Evolutionary conservation across 2,797 vertebrate genomes (phyloP).

Genomic region (Hydrolagus colliei): DNA sequence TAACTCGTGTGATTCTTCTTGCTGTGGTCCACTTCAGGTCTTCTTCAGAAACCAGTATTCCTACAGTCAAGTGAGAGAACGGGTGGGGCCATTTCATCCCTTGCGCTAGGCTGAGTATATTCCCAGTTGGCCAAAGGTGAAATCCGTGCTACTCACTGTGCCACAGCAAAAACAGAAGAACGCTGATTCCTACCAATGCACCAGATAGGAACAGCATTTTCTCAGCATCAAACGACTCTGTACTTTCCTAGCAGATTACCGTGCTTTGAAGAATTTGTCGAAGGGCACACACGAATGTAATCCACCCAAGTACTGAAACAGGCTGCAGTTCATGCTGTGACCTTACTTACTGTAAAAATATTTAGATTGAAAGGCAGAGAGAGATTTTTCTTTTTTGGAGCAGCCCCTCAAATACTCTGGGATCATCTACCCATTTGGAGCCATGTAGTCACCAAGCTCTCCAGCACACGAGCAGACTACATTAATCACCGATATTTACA

Average conservation of each 20-base stretch:
- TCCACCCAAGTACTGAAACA: not conserved
- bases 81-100: too few relatives aligned
- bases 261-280: not conserved
- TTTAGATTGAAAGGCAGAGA: constrained; percentile 21
- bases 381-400: not conserved
- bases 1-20: too few relatives aligned
- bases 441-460: not conserved
- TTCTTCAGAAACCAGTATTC: too few relatives aligned
- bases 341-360: constrained; percentile 25
- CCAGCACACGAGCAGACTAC: not conserved
- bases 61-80: too few relatives aligned
- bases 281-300: constrained; percentile 3
- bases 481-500: constrained; percentile 19
- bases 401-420: constrained; percentile 19
- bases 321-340: not conserved
- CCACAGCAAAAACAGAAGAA: too few relatives aligned
- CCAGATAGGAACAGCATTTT: too few relatives aligned
- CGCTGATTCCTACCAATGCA: too few relatives aligned
- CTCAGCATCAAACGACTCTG: too few relatives aligned
- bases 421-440: constrained; percentile 1
- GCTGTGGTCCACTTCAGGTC: too few relatives aligned
- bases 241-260: not conserved
- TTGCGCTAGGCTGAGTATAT: too few relatives aligned
- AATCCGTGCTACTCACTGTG: too few relatives aligned
- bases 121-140: too few relatives aligned